Evolutionary conservation across 1,140 invertebrate species (phyloP), one percentile per base, ranked within the genome.

Genomic region (Berghia stephanieae): DNA sequence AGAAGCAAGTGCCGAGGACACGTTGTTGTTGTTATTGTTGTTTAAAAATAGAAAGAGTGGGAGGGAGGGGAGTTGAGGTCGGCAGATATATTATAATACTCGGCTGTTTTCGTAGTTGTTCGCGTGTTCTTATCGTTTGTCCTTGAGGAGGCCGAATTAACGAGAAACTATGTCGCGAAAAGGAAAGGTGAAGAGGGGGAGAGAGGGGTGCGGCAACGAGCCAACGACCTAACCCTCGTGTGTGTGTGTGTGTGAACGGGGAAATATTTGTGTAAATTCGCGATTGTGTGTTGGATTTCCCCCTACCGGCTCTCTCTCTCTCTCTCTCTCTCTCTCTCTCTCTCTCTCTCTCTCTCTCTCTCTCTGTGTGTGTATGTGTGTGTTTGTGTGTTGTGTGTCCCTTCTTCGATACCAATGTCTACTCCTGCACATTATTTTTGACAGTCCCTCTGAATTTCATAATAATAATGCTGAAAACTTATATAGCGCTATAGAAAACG

Each of bases 201-300:
- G 71, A 38, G 52, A 60, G 31, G 34, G 16, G n/a, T n/a, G n/a
- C n/a, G n/a, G n/a, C n/a, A n/a, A 31, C 5, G 55, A 57, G 71
- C 71, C 71, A 74, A 74, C 49, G 71, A 74, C 71, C 71, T 27
- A 57, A 36, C 49, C 40, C n/a, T 43, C 2, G 67, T 42, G 31
- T 21, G 31, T 4, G n/a, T n/a, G n/a, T n/a, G n/a, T n/a, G n/a
- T n/a, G n/a, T n/a, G 4, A n/a, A n/a, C 55, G 34, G n/a, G 24
- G 55, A 57, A 57, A n/a, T 57, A 57, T 31, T 57, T 27, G 55
- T 31, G n/a, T 57, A 57, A 6, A 57, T 57, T 8, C 55, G 21
- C 55, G 24, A 27, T 57, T 57, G 55, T 21, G 24, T 24, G 1
- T 16, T 24, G 2, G 49, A 52, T 31, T 27, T 6, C 55, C 8